Conservation (phyloP, 1,140 invertebrate genomes). For the Papilio glaucus region DNA sequence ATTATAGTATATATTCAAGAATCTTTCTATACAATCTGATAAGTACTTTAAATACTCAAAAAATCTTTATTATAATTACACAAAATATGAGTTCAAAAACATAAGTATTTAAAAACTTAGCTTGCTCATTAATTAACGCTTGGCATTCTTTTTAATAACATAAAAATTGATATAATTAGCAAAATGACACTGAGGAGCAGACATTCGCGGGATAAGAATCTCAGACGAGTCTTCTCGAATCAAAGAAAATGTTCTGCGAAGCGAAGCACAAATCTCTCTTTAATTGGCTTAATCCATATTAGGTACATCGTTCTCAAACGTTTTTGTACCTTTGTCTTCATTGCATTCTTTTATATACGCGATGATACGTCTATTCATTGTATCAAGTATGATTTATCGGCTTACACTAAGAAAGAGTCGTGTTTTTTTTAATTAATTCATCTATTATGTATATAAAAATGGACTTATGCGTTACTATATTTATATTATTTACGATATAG, state of each 20-base stretch:
- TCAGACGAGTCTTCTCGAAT: constrained; percentile 48
- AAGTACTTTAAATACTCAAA: too few relatives aligned
- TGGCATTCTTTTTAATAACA: constrained; percentile 18
- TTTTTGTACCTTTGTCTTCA: constrained; percentile 43
- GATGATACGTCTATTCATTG: constrained; percentile 32
- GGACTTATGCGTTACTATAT: too few relatives aligned
- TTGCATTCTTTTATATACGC: constrained; percentile 13
- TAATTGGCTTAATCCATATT: constrained; percentile 71
- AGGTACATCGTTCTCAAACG: constrained; percentile 47
- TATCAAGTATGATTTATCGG: background rate
- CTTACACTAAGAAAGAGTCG: background rate
- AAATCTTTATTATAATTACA: too few relatives aligned
- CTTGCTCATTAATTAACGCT: constrained; percentile 17
- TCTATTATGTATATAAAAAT: too few relatives aligned
- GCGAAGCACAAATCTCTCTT: constrained; percentile 60
- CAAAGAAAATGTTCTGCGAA: constrained; percentile 60
- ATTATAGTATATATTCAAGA: too few relatives aligned
- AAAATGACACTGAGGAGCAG: constrained; percentile 37
- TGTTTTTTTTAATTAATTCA: background rate
- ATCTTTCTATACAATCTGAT: too few relatives aligned
- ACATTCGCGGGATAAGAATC: constrained; percentile 42
- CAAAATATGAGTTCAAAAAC: background rate
- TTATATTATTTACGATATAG: too few relatives aligned
- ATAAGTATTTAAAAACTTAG: constrained; percentile 12
- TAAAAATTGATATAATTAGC: constrained; percentile 41